A percentile compares a stretch with the other conserved stretches of the same genome.
Evolutionary conservation across 2,888 invertebrate genomes (phyloP).

Genomic region (Pandemis heparana): DNA sequence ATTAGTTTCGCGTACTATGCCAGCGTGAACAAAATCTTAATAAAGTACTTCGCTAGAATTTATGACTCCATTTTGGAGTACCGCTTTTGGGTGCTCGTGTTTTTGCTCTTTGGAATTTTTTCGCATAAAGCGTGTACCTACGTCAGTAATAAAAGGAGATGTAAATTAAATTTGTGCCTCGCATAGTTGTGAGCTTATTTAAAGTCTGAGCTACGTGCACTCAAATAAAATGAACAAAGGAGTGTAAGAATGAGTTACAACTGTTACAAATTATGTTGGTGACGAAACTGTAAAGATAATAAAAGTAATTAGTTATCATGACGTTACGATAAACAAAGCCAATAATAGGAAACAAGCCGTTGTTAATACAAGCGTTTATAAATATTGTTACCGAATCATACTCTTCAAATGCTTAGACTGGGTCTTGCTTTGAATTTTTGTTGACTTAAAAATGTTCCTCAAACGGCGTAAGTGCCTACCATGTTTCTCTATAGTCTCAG

Average conservation of each 20-base stretch:
- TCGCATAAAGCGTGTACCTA: neutral
- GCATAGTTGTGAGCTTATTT: neutral
- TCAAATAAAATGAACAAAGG: neutral
- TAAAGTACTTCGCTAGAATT: conserved; percentile 55
- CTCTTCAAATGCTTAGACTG: neutral
- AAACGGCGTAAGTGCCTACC: neutral
- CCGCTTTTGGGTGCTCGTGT: conserved; percentile 43
- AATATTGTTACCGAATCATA: neutral
- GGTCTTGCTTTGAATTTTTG: neutral
- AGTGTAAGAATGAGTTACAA: neutral
- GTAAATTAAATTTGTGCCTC: neutral
- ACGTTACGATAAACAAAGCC: neutral
- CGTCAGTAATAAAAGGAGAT: neutral
- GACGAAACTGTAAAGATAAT: neutral
- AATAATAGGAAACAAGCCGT: neutral
- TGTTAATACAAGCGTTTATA: conserved; percentile 1
- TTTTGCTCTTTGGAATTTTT: conserved; percentile 30
- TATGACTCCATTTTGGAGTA: conserved; percentile 55
- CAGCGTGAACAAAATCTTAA: conserved; percentile 59
- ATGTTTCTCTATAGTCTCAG: no score
- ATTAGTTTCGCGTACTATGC: conserved; percentile 58
- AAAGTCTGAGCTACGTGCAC: neutral
- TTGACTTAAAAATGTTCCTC: neutral
- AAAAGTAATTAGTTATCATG: neutral
- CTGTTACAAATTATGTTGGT: neutral